Conservation (phyloP, 2,797 vertebrate genomes). For the Australoheros facetus region DNA sequence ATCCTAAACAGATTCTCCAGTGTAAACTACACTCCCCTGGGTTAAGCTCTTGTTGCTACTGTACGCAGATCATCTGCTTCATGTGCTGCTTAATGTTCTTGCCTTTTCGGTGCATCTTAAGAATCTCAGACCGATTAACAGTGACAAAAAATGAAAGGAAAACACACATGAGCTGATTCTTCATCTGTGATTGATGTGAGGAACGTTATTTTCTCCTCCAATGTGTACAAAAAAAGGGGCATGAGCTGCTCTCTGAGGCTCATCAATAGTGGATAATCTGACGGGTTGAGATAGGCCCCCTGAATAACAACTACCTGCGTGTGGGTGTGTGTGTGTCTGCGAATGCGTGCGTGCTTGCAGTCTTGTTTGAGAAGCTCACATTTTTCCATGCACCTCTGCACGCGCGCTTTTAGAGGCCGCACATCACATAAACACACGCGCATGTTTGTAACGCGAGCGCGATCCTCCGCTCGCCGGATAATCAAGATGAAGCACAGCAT, state of each 20-base stretch:
- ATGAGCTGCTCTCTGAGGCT: slow-evolving; percentile 25
- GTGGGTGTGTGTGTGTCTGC: slow-evolving; percentile 10
- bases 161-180: slow-evolving; percentile 23
- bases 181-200: slow-evolving; percentile 44
- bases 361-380: slow-evolving; percentile 21
- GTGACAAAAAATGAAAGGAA: slow-evolving; percentile 30
- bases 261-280: slow-evolving; percentile 48
- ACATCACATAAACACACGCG: slow-evolving; percentile 8
- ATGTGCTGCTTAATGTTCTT: slow-evolving; percentile 53
- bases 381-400: slow-evolving; percentile 7
- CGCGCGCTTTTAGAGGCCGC: background rate
- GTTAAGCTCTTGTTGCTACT: slow-evolving; percentile 68
- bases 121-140: slow-evolving; percentile 28
- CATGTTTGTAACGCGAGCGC: slow-evolving; percentile 7
- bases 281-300: slow-evolving; percentile 45
- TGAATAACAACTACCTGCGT: slow-evolving; percentile 61
- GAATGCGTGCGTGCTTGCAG: slow-evolving; percentile 10
- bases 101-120: slow-evolving; percentile 34
- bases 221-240: background rate
- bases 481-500: slow-evolving; percentile 64
- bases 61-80: slow-evolving; percentile 73
- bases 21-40: slow-evolving; percentile 62
- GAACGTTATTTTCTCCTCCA: slow-evolving; percentile 22
- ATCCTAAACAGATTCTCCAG: slow-evolving; percentile 62
- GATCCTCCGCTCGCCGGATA: slow-evolving; percentile 37